These are phyloP conservation scores for Chromobotia macracanthus DNA, from an alignment of 2,797 vertebrate genomes.

Conservation along the genomic window DNA sequence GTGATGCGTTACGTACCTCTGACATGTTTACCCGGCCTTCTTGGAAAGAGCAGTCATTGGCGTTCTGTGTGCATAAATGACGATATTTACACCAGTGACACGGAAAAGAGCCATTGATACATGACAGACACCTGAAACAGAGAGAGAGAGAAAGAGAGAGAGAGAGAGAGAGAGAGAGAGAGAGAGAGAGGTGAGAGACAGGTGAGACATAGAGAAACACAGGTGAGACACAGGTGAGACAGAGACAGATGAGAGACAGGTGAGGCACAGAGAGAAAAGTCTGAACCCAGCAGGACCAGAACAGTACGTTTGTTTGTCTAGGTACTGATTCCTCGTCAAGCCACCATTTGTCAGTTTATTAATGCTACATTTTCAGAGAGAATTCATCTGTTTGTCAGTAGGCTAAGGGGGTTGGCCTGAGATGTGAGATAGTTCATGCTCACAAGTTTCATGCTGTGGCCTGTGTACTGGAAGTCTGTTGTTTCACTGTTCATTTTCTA, in stretches of 20 bases:
- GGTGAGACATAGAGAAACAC: not conserved
- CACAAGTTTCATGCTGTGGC: too few relatives aligned
- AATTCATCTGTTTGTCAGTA: conserved; percentile 52
- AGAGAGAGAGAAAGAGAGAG: conserved; percentile 10
- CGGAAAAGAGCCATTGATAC: conserved; percentile 93
- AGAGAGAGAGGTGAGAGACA: not conserved
- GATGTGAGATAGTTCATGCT: too few relatives aligned
- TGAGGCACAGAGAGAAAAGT: not conserved
- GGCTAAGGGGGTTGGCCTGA: too few relatives aligned
- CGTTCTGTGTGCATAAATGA: conserved; percentile 94
- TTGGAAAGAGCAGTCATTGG: conserved; percentile 92
- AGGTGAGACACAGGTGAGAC: not conserved
- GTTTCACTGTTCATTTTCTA: too few relatives aligned
- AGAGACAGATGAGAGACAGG: not conserved
- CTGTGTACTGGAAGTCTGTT: too few relatives aligned
- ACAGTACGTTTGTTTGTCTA: conserved; percentile 42
- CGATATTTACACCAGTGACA: conserved; percentile 99
- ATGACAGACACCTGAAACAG: conserved; percentile 87
- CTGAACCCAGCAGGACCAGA: not conserved
- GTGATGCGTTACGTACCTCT: conserved; percentile 80
- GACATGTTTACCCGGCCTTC: conserved; percentile 94
- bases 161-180: not conserved
- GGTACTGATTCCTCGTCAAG: conserved; percentile 55
- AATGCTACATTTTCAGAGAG: conserved; percentile 53
- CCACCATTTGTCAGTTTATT: conserved; percentile 57